Evolutionary conservation across 2,797 vertebrate species (phyloP).

Genomic region (Merluccius polli): DNA sequence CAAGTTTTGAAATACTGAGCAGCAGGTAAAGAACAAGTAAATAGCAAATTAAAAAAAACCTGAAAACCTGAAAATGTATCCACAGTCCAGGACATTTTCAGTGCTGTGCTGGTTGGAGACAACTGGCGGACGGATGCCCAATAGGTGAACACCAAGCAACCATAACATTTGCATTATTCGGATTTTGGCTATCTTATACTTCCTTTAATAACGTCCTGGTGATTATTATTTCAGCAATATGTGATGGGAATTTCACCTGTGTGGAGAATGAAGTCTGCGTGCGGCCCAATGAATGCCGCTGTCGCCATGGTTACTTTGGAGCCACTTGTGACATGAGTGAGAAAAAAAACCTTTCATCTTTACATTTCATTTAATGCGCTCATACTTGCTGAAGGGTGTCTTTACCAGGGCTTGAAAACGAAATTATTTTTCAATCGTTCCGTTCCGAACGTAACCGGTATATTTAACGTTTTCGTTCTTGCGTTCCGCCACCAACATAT

Average conservation of each 20-base stretch:
- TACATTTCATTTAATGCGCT: not conserved
- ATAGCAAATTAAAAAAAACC: not conserved
- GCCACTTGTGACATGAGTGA: conserved; percentile 89
- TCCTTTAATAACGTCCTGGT: not conserved
- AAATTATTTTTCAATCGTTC: no score
- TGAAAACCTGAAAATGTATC: not conserved
- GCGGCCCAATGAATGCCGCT: conserved; percentile 82
- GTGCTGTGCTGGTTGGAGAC: conserved; percentile 82
- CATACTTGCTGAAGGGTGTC: not conserved
- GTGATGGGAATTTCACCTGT: conserved; percentile 87
- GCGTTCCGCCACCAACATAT: no score
- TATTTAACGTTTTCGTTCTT: no score
- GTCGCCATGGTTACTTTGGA: conserved; percentile 86
- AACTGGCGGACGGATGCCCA: conserved; percentile 79
- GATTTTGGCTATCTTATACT: not conserved
- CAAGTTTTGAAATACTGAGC: no score
- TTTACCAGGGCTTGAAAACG: no score
- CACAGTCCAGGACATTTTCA: conserved; percentile 64
- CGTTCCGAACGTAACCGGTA: no score
- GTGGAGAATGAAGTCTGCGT: conserved; percentile 87
- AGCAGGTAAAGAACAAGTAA: not conserved
- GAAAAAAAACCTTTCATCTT: conserved; percentile 35
- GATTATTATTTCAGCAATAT: conserved; percentile 65
- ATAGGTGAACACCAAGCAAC: conserved; percentile 60
- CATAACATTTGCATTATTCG: not conserved